phyloP scores from a whole-genome alignment of 2,113 vertebrate species.

The Embiotoca jacksoni region DNA sequence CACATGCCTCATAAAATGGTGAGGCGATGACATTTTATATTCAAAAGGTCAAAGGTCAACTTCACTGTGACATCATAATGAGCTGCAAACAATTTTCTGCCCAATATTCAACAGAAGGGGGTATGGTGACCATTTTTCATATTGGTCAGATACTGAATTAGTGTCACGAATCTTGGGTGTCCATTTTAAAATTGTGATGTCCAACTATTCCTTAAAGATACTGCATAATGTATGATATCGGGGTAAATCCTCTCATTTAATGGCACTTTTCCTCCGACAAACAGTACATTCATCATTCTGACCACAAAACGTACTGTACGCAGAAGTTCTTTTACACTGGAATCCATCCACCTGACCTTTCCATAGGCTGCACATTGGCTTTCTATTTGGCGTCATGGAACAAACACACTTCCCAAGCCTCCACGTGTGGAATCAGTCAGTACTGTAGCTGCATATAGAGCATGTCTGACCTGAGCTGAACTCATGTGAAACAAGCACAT shows the following conservation, averaged over 20 bases:
- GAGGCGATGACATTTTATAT: too few relatives aligned
- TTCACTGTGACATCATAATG: too few relatives aligned
- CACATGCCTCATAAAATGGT: too few relatives aligned
- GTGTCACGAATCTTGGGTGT: too few relatives aligned
- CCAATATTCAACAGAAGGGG: not conserved
- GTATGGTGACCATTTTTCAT: too few relatives aligned
- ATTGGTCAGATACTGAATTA: too few relatives aligned
- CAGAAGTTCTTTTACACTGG: constrained; percentile 20
- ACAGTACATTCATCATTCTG: not conserved
- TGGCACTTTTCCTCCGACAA: fast-evolving
- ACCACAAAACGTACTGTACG: constrained; percentile 11
- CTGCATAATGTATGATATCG: not conserved
- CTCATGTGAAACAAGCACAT: constrained; percentile 17
- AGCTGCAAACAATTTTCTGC: too few relatives aligned
- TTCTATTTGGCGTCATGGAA: constrained; percentile 74
- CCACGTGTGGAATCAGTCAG: constrained; percentile 53
- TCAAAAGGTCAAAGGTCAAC: too few relatives aligned
- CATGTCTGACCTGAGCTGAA: constrained; percentile 55
- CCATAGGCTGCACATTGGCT: constrained; percentile 38
- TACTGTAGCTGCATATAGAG: constrained; percentile 57
- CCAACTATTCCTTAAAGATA: not conserved
- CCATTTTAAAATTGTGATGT: not conserved
- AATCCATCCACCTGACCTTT: constrained; percentile 69
- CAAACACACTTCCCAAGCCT: constrained; percentile 38
- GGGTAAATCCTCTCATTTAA: not conserved